phyloP scores from a whole-genome alignment of 2,797 vertebrate species.

The Cryptoblepharus egeriae region DNA sequence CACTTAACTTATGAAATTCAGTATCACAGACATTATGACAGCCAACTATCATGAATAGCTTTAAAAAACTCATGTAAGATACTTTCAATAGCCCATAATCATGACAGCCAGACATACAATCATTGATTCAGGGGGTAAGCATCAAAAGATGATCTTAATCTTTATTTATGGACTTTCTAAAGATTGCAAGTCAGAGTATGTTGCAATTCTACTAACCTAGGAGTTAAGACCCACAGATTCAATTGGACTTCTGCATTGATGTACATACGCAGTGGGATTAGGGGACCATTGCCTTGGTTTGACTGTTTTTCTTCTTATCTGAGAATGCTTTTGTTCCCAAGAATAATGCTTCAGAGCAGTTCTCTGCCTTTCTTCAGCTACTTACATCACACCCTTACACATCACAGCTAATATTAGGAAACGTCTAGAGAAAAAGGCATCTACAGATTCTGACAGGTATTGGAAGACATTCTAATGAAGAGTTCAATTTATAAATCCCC shows the following conservation, averaged over 20 bases:
- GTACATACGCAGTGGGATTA: neutral
- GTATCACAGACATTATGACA: neutral
- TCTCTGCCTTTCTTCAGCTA: conserved; percentile 48
- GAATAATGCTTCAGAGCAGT: conserved; percentile 44
- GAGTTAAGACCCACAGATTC: no score
- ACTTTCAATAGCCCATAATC: neutral
- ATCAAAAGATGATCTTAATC: neutral
- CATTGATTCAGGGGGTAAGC: neutral
- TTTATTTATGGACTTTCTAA: neutral
- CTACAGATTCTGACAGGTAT: neutral
- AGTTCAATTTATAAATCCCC: conserved; percentile 27
- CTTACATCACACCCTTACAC: conserved; percentile 38
- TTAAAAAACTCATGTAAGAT: neutral
- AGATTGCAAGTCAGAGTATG: no score
- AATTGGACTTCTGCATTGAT: no score
- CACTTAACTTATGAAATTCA: neutral
- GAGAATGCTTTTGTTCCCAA: conserved; percentile 37
- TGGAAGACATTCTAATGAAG: conserved; percentile 52
- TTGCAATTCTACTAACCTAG: no score
- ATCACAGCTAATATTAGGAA: conserved; percentile 35
- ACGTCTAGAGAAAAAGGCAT: conserved; percentile 1
- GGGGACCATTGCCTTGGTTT: neutral
- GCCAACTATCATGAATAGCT: neutral
- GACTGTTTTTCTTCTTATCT: rapidly evolving
- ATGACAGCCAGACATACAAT: neutral